Conservation (phyloP, 2,797 vertebrate species). For the Pangasius djambal region DNA sequence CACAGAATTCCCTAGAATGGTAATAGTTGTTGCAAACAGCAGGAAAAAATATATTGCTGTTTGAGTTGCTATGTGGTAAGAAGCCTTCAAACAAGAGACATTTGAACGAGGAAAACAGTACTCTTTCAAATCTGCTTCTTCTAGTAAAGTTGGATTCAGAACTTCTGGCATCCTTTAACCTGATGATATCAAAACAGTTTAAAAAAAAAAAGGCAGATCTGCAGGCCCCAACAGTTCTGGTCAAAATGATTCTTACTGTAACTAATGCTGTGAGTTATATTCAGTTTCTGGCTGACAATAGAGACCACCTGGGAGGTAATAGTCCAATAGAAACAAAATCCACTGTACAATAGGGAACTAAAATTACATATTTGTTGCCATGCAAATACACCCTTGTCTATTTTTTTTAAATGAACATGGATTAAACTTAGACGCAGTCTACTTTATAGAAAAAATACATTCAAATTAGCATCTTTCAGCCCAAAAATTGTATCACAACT, state of each 20-base stretch:
- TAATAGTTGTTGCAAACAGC: constrained; percentile 62
- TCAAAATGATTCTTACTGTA: neutral
- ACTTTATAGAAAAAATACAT: neutral
- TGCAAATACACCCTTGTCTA: neutral
- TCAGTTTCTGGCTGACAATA: neutral
- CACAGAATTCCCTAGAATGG: constrained; percentile 73
- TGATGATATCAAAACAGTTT: constrained; percentile 18
- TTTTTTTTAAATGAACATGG: neutral
- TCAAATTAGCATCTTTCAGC: neutral
- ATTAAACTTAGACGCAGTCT: neutral
- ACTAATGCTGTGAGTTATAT: neutral
- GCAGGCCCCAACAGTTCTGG: neutral
- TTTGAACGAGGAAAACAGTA: constrained; percentile 62
- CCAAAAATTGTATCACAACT: neutral
- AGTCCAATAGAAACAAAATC: constrained; percentile 4
- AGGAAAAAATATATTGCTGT: constrained; percentile 59
- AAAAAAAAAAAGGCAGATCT: neutral
- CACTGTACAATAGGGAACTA: neutral
- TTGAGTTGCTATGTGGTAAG: constrained; percentile 33
- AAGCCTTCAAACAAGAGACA: constrained; percentile 57
- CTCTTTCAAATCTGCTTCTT: constrained; percentile 35
- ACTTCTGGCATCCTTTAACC: constrained; percentile 15
- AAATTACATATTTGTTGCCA: neutral
- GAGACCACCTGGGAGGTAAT: constrained; percentile 6
- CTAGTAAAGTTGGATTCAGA: constrained; percentile 13